Percentiles rank a stretch among this genome's conserved stretches.
phyloP scores from a whole-genome alignment of 2,113 vertebrate genomes.

The Brienomyrus longianalis region DNA sequence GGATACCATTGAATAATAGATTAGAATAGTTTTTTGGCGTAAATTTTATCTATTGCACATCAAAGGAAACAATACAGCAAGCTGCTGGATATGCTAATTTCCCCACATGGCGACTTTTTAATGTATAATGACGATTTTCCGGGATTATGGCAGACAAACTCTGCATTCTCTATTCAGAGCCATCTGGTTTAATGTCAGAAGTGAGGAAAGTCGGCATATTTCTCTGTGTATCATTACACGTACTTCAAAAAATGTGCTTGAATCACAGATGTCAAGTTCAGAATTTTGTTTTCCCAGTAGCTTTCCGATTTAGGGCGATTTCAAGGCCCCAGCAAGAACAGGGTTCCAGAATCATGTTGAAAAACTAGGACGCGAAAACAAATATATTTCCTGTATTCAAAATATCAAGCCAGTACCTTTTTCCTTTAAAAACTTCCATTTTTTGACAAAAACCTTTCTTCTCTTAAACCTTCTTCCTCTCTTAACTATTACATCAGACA shows the following conservation, averaged over 20 bases:
- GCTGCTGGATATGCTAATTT: background rate
- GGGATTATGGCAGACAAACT: background rate
- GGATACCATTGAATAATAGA: conserved; percentile 5
- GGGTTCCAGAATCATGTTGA: background rate
- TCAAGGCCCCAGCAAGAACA: background rate
- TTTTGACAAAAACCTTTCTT: background rate
- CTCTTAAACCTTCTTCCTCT: background rate
- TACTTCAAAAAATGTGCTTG: background rate
- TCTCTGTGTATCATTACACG: background rate
- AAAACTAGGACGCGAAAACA: background rate
- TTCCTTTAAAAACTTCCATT: background rate
- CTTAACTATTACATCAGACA: background rate
- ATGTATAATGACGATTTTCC: background rate
- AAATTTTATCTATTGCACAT: background rate
- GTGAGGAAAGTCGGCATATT: background rate
- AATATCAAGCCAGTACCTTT: background rate
- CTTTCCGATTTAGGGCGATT: background rate
- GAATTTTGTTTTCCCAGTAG: background rate
- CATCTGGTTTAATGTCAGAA: background rate
- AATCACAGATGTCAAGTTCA: background rate
- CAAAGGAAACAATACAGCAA: background rate
- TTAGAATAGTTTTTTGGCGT: background rate
- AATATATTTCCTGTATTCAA: background rate
- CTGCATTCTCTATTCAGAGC: background rate
- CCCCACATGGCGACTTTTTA: background rate